Base-by-base conservation (phyloP, 2,888 invertebrate genomes). In the Cynaeus angustus region DNA sequence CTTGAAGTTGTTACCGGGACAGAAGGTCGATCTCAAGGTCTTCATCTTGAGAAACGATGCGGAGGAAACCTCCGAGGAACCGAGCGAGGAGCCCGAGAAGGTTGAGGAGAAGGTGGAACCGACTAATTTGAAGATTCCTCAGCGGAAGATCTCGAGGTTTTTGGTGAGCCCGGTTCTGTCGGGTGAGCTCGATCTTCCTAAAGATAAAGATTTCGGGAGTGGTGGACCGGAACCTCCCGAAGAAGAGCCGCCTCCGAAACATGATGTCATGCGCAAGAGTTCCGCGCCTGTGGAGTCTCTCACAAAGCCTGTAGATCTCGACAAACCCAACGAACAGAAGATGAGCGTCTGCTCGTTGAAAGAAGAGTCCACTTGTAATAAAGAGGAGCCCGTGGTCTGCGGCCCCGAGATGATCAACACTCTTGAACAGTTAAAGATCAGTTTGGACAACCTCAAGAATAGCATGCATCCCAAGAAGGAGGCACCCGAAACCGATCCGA, bases 151-250 rank as follows among this genome's bases (percentile, higher is more conserved):
- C 77, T 94, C 94, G 28, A 87, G 94, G 66, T 94, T 94, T 85
- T 88, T 94, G 82, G 94, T 94, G 76, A 94, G 94, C 83, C 94
- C 94, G 14, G 94, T 94, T 0, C 87, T 92, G 30, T 91, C 91
- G 79, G 85, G 84, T 5, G 88, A 86, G 74, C 83, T 87, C 62
- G 83, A 84, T 67, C 68, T 85, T 56, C 84, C 86, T 0, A 84
- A 83, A 73, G 83, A 84, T 65, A 83, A 82, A 72, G 82, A 83
- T 70, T 82, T 77, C 66, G 79, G 78, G 5, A n/a, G 13, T 28
- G 28, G 28, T 2, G 10, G 14, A 5, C 56, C 67, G 10, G 64
- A 64, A n/a, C 26, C 68, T 37, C 30, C 58, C 56, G 4, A 61
- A 81, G 81, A 67, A 30, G 74, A 72, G 0, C 55, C 70, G n/a